Evolutionary conservation across 2,888 invertebrate genomes (phyloP), one percentile per base, ranked within the genome.

Genomic region (Dione juno): DNA sequence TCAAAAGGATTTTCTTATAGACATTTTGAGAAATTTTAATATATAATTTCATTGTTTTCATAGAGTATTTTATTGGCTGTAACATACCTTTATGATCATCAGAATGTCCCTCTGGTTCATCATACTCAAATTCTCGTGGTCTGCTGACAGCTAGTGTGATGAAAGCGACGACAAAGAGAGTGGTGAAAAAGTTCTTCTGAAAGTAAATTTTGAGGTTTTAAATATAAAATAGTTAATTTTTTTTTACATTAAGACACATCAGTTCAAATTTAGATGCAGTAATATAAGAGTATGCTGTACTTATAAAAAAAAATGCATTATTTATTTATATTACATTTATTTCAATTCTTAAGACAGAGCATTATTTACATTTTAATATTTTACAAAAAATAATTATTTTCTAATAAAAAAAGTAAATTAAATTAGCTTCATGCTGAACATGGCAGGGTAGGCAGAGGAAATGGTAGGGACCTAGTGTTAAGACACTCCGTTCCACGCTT

Each of bases 71-170:
- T 28, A 28, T 28, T 28, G 5, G n/a, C n/a, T 61, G 70, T 52
- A 66, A 19, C n/a, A 48, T 66, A 92, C 93, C 92, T 86, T 84
- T 89, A 63, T 79, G 86, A 48, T 90, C 87, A 0, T 79, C 78
- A 10, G 82, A 82, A 6, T 81, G 80, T 0, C 79, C 78, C 0
- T 75, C 75, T 0, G 87, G 86, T 1, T 90, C 89, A 2, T 92
- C 90, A 2, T 92, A 90, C 3, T 90, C 91, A 13, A 87, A 90
- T 77, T 91, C 91, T 78, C 89, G 89, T 0, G 93, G 92, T 48
- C 93, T 82, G 19, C 86, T 84, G 3, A 81, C 76, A 1, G 78
- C 82, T 64, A 88, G 71, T 41, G 79, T 81, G 45, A 92, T 43
- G 48, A 90, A 67, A 0, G 82, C 79, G 58, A 89, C 63, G 74